These are phyloP conservation scores for Trialeurodes vaporariorum DNA, from an alignment of 1,140 invertebrate genomes.

Conservation along the genomic window DNA sequence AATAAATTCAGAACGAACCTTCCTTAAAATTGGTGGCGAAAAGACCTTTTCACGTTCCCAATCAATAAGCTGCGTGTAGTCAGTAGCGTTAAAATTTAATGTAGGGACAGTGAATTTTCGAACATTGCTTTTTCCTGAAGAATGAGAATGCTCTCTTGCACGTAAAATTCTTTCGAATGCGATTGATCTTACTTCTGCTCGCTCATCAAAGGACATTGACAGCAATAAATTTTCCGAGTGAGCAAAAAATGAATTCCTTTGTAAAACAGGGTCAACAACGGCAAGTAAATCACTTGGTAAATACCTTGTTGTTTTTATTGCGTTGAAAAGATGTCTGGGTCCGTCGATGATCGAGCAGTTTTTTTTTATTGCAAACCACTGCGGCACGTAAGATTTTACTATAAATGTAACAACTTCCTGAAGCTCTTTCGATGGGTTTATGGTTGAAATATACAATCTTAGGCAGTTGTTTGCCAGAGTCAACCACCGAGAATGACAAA, in stretches of 20 bases:
- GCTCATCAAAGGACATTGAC: conserved; percentile 27
- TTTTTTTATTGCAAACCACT: conserved; percentile 25
- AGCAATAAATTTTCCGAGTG: conserved; percentile 32
- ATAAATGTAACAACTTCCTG: conserved; percentile 19
- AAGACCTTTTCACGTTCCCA: conserved; percentile 6
- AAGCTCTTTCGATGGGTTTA: conserved; percentile 15
- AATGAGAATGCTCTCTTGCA: conserved; percentile 5
- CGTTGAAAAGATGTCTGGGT: not conserved
- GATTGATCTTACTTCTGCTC: conserved; percentile 24
- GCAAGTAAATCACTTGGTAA: not conserved
- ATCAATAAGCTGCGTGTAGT: conserved; percentile 20
- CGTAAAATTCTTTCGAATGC: conserved; percentile 22
- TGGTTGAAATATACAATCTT: conserved; percentile 19
- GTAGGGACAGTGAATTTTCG: not conserved
- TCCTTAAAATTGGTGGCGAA: conserved; percentile 16
- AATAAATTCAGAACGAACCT: not conserved
- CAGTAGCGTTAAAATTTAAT: conserved; percentile 17
- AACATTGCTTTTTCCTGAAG: too few relatives aligned
- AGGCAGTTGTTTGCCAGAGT: conserved; percentile 24
- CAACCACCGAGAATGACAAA: conserved; percentile 23
- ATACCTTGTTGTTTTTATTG: not conserved
- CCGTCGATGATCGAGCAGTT: conserved; percentile 8
- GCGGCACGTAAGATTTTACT: conserved; percentile 20
- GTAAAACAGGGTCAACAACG: conserved; percentile 23
- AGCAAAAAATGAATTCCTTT: conserved; percentile 24